These are phyloP conservation scores for Labeo rohita DNA, from an alignment of 2,113 vertebrate species.

Conservation along the genomic window DNA sequence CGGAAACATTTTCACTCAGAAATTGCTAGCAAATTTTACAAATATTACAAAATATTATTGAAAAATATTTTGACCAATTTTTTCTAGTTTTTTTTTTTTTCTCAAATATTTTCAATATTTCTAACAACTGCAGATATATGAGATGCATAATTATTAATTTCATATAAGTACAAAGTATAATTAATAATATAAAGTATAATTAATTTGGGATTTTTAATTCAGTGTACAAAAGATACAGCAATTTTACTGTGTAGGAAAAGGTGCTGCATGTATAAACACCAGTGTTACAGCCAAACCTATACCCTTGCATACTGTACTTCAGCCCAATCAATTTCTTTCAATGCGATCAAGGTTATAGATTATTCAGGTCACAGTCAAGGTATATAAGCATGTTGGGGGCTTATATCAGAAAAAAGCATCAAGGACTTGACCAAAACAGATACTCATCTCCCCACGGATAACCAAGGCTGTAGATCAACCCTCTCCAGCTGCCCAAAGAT, in stretches of 20 bases:
- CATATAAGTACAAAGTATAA: too few relatives aligned
- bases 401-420: not conserved
- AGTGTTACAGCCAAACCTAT: not conserved
- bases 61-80: too few relatives aligned
- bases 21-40: too few relatives aligned
- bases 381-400: not conserved
- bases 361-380: not conserved
- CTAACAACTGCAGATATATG: too few relatives aligned
- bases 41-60: too few relatives aligned
- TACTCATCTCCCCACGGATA: slow-evolving; percentile 32
- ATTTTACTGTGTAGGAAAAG: not conserved
- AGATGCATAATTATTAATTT: too few relatives aligned
- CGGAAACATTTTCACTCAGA: too few relatives aligned
- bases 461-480: slow-evolving; percentile 25
- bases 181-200: too few relatives aligned
- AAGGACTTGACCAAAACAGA: slow-evolving; percentile 32
- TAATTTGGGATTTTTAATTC: too few relatives aligned
- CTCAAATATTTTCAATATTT: too few relatives aligned
- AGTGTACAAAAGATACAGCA: not conserved
- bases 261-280: not conserved
- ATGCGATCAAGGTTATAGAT: not conserved
- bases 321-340: not conserved
- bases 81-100: too few relatives aligned
- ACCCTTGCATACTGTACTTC: not conserved
- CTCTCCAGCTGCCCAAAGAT: slow-evolving; percentile 71